Evolutionary conservation across 2,113 vertebrate species (phyloP).

Genomic region (Pyxicephalus adspersus): DNA sequence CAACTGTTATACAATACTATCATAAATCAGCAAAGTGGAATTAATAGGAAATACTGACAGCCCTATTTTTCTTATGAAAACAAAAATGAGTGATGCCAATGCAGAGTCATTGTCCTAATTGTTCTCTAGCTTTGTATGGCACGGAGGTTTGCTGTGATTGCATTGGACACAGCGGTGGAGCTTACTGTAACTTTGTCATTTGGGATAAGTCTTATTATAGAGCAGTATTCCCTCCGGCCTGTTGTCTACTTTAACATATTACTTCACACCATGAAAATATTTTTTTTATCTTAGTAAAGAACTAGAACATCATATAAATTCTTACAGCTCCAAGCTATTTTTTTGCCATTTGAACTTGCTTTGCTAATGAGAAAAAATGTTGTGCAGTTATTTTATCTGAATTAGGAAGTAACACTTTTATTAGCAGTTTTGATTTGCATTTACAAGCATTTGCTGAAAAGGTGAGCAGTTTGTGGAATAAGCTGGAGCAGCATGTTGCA

Average conservation of each 20-base stretch:
- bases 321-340: background rate
- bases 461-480: too few relatives aligned
- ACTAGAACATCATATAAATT: background rate
- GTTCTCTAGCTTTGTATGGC: background rate
- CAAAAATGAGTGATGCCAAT: background rate
- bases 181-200: background rate
- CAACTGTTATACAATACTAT: conserved; percentile 28
- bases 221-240: background rate
- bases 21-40: conserved; percentile 29
- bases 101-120: conserved; percentile 19
- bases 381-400: too few relatives aligned
- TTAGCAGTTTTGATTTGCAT: too few relatives aligned
- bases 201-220: background rate
- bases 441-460: too few relatives aligned
- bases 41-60: conserved; percentile 18
- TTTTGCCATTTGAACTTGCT: too few relatives aligned
- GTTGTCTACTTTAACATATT: background rate
- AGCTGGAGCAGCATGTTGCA: too few relatives aligned
- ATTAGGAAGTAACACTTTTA: too few relatives aligned
- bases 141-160: background rate
- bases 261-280: background rate
- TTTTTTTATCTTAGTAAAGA: background rate
- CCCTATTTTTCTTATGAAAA: conserved; percentile 27
- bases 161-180: background rate
- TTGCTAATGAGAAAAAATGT: too few relatives aligned